phyloP scores from a whole-genome alignment of 2,113 vertebrate genomes.

The Dascyllus trimaculatus region DNA sequence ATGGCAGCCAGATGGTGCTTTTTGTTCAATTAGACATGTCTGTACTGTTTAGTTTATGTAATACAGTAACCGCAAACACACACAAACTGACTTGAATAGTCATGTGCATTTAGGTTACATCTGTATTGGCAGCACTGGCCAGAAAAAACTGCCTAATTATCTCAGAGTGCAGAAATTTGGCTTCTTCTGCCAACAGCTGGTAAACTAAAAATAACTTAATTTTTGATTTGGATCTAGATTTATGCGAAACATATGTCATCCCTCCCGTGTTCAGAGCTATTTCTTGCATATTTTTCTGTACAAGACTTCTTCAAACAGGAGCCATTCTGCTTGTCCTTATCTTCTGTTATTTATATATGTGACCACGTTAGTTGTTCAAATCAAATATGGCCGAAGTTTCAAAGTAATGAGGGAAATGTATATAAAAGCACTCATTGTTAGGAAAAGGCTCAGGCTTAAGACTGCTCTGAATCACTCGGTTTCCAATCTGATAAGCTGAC shows the following conservation, averaged over 20 bases:
- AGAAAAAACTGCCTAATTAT: conserved; percentile 19
- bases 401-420: too few relatives aligned
- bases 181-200: conserved; percentile 7
- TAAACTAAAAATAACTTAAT: conserved; percentile 4
- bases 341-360: too few relatives aligned
- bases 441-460: too few relatives aligned
- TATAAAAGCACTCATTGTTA: too few relatives aligned
- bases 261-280: background rate
- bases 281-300: background rate
- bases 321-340: too few relatives aligned
- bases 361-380: too few relatives aligned
- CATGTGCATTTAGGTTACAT: conserved; percentile 1
- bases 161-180: background rate
- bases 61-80: conserved; percentile 9
- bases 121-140: background rate
- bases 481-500: too few relatives aligned
- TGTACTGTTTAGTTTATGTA: conserved; percentile 38
- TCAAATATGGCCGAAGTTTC: too few relatives aligned
- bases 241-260: background rate
- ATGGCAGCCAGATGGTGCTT: conserved; percentile 60
- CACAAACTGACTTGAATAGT: background rate
- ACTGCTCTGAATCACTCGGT: too few relatives aligned
- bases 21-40: conserved; percentile 34
- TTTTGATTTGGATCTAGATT: background rate
- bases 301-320: too few relatives aligned